phyloP scores from a whole-genome alignment of 2,888 invertebrate species.

The Drosophila meridionalis region DNA sequence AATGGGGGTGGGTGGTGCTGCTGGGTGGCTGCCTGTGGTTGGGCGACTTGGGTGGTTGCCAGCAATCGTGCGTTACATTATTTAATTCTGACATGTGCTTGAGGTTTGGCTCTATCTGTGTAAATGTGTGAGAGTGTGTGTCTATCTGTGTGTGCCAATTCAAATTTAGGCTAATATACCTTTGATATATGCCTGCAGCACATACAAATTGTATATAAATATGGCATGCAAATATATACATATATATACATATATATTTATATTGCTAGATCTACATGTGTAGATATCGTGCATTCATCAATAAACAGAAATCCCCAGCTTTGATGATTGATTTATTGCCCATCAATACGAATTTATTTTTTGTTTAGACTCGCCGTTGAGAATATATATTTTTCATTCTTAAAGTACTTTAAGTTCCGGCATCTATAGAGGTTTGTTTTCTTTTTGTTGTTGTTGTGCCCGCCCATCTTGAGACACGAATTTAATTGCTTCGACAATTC shows the following conservation, averaged over 20 bases:
- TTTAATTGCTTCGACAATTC: conserved; percentile 64
- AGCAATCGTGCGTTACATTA: conserved; percentile 80
- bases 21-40: not conserved
- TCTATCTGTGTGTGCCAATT: conserved; percentile 53
- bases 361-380: conserved; percentile 7
- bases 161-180: conserved; percentile 71
- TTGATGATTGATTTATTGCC: conserved; percentile 72
- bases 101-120: conserved; percentile 61
- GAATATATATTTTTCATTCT: conserved; percentile 9
- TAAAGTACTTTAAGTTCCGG: not conserved
- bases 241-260: not conserved
- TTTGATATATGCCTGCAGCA: conserved; percentile 65
- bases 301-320: conserved; percentile 53
- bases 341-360: conserved; percentile 30
- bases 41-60: conserved; percentile 11
- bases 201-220: conserved; percentile 6
- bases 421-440: not conserved
- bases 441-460: conserved; percentile 23
- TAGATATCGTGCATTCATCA: conserved; percentile 48
- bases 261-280: conserved; percentile 13
- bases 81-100: conserved; percentile 82
- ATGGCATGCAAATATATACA: not conserved
- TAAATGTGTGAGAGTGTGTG: conserved; percentile 14
- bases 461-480: conserved; percentile 49
- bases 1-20: not conserved